Percentiles rank a stretch among this genome's conserved stretches.
phyloP scores from a whole-genome alignment of 2,888 invertebrate genomes.

The Lampropteryx suffumata region DNA sequence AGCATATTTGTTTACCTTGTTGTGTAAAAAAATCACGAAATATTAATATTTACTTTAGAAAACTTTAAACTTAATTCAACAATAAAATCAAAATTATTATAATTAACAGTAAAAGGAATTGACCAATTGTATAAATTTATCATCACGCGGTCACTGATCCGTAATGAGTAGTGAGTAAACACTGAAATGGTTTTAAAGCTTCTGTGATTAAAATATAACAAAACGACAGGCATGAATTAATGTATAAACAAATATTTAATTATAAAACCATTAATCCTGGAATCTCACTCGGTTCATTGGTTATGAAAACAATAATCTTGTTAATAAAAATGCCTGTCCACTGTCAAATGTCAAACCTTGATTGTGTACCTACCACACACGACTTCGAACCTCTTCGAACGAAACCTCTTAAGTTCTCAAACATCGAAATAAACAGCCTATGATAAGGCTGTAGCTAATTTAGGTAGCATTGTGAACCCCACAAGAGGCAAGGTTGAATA shows the following conservation, averaged over 20 bases:
- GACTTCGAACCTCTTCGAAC: too few relatives aligned
- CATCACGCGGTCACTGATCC: neutral
- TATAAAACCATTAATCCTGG: constrained; percentile 60
- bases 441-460: constrained; percentile 77
- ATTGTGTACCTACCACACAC: constrained; percentile 64
- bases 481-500: constrained; percentile 76
- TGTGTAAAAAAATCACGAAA: too few relatives aligned
- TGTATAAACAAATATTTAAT: constrained; percentile 32
- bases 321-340: constrained; percentile 48
- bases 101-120: too few relatives aligned
- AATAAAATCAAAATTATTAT: too few relatives aligned
- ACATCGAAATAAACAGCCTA: constrained; percentile 61
- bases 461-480: constrained; percentile 81
- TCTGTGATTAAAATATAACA: neutral
- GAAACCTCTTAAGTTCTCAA: constrained; percentile 41
- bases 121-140: too few relatives aligned
- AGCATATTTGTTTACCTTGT: too few relatives aligned
- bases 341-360: constrained; percentile 58
- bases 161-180: neutral
- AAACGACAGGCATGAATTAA: constrained; percentile 12
- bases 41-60: too few relatives aligned
- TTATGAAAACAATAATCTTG: constrained; percentile 50
- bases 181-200: constrained; percentile 1
- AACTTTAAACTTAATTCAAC: too few relatives aligned
- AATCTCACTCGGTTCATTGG: constrained; percentile 45